These are phyloP conservation scores for Ormyrus nitidulus DNA, from an alignment of 2,888 invertebrate genomes.

Conservation along the genomic window DNA sequence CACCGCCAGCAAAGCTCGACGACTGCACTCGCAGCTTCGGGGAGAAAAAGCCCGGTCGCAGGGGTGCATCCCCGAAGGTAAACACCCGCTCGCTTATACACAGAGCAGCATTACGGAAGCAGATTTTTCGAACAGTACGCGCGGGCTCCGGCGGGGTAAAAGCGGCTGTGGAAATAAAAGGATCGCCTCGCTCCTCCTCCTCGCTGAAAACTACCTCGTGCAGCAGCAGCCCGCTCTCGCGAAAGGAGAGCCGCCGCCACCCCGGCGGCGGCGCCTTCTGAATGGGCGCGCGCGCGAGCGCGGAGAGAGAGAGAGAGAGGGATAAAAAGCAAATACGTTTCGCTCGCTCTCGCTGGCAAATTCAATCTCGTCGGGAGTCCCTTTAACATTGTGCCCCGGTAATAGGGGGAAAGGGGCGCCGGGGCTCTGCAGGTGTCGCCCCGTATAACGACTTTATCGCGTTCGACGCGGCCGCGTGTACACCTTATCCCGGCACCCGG, in stretches of 20 bases:
- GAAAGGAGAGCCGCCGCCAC: neutral
- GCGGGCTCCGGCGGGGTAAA: too few relatives aligned
- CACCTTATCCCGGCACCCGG: too few relatives aligned
- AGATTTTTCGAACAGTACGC: too few relatives aligned
- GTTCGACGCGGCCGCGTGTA: slow-evolving; percentile 50
- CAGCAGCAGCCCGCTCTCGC: neutral
- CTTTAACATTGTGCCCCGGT: slow-evolving; percentile 73
- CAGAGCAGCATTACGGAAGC: too few relatives aligned
- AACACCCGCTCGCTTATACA: too few relatives aligned
- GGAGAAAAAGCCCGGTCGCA: too few relatives aligned
- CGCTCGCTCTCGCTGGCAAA: slow-evolving; percentile 74
- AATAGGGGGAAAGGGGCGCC: slow-evolving; percentile 68
- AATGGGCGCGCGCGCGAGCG: slow-evolving; percentile 36
- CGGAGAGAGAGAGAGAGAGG: slow-evolving; percentile 63
- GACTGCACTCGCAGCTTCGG: too few relatives aligned
- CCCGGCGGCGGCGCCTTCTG: neutral
- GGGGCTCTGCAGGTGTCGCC: slow-evolving; percentile 68
- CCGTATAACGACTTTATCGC: slow-evolving; percentile 72
- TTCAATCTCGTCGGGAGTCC: slow-evolving; percentile 74
- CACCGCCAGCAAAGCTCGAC: too few relatives aligned
- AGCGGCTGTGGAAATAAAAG: too few relatives aligned
- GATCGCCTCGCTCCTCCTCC: too few relatives aligned
- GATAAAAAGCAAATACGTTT: slow-evolving; percentile 75
- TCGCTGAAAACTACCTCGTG: too few relatives aligned
- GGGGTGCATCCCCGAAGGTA: too few relatives aligned